Evolutionary conservation across 2,113 vertebrate species (phyloP).

Genomic region (Coturnix japonica): DNA sequence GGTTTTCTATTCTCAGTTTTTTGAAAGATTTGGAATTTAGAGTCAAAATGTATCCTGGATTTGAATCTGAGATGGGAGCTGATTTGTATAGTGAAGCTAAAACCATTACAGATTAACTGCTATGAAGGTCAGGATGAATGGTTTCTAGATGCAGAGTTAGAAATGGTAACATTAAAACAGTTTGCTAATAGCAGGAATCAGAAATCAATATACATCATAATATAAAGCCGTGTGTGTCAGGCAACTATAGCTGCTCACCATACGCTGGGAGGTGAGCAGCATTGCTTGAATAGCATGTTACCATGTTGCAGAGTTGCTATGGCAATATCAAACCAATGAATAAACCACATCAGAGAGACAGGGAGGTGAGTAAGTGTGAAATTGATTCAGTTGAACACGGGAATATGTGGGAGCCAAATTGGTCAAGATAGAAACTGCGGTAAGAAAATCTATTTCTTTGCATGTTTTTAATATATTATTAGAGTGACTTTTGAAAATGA

Average conservation of each 20-base stretch:
- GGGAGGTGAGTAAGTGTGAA: constrained; percentile 94
- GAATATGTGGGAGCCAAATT: constrained; percentile 79
- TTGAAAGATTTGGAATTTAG: background rate
- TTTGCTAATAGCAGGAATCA: background rate
- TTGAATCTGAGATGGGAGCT: background rate
- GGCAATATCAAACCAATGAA: constrained; percentile 91
- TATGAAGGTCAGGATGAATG: background rate
- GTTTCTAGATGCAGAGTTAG: background rate
- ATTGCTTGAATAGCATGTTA: constrained; percentile 70
- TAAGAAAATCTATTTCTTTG: constrained; percentile 76
- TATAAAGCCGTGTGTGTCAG: background rate
- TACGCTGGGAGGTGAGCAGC: constrained; percentile 62
- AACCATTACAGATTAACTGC: background rate
- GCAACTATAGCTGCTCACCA: constrained; percentile 38
- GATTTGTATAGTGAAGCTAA: background rate
- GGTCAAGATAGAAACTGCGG: constrained; percentile 79
- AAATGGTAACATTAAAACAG: background rate
- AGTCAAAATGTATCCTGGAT: background rate
- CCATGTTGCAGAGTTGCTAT: constrained; percentile 89
- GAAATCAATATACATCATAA: constrained; percentile 5
- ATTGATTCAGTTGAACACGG: constrained; percentile 88
- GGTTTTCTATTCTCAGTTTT: background rate
- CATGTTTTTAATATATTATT: constrained; percentile 12
- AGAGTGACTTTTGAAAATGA: background rate
- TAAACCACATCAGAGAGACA: constrained; percentile 89